Base-by-base conservation (phyloP, 2,113 vertebrate species). In the Silurus glanis region DNA sequence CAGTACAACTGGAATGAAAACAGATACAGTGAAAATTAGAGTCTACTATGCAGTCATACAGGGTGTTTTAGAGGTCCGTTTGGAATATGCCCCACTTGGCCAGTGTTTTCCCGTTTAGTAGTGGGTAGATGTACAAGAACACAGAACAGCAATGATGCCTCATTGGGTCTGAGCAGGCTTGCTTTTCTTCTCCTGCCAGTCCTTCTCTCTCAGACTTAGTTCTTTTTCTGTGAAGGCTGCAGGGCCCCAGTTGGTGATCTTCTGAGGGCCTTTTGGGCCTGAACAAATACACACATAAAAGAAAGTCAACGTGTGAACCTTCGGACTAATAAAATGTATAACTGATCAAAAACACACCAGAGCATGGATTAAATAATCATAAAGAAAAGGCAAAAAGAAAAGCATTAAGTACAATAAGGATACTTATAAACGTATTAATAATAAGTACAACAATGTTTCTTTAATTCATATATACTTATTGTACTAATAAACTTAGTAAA, bases 181-280 rank as follows among this genome's bases (percentile, higher is more conserved):
- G 85, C 88, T 93, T 93, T 97, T 99, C 85, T 91, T 96, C 56
- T 95, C 96, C 90, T 98, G 97, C 97, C 98, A 99, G 87, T 90
- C 95, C 92, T 96, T 98, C 90, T 98, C 91, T 87, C 97, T 95
- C 87, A 97, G 93, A 83, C 92, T 95, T 1, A 99, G 95, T 87
- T 99, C 98, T 3, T 93, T 93, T 14, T 97, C 94, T 49, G 97
- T 97, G 90, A 99, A 98, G 0, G 98, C 96, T 0, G 97, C 96
- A 0, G 96, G 96, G 9, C 98, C 98, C 98, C 98, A 99, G 93
- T 99, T 97, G 49, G 97, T 99, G 92, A 98, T 96, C 58, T 95
- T 89, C 87, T 94, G 94, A 67, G 95, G 95, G 17, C 94, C 96
- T 91, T 97, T 98, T 17, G 96, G 94, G 75, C 97, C 98, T 99